A percentile compares a stretch with the other conserved stretches of the same genome.
phyloP scores from a whole-genome alignment of 2,888 invertebrate species.

The Fissipunctia ypsillon region DNA sequence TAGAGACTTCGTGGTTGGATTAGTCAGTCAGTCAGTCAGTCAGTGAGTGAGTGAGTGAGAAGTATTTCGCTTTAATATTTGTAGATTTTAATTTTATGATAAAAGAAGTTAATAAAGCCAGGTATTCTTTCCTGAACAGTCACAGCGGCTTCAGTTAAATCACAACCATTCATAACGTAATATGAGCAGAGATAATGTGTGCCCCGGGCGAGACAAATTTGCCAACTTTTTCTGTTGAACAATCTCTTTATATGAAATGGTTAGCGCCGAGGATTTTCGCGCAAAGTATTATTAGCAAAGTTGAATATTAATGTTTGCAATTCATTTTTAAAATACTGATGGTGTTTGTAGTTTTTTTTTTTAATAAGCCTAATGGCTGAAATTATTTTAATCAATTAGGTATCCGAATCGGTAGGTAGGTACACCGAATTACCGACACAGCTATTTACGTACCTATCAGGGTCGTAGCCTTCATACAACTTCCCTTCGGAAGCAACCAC shows the following conservation, averaged over 20 bases:
- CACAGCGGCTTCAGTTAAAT: conserved; percentile 74
- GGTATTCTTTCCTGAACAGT: conserved; percentile 67
- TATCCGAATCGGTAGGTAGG: not conserved
- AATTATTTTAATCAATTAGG: not conserved
- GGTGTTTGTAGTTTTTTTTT: not conserved
- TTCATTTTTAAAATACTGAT: conserved; percentile 55
- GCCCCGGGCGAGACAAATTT: conserved; percentile 81
- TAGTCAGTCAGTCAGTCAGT: not conserved
- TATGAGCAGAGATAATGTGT: conserved; percentile 81
- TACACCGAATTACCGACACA: not conserved
- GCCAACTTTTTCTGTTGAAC: conserved; percentile 82
- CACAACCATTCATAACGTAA: conserved; percentile 79
- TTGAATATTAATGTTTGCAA: conserved; percentile 71
- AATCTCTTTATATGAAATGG: conserved; percentile 81
- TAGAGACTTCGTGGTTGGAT: too few species aligned
- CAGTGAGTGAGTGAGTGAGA: not conserved
- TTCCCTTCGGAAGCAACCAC: too few species aligned
- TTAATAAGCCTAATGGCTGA: not conserved
- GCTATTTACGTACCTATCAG: too few species aligned
- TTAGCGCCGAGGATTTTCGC: conserved; percentile 73
- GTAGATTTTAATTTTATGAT: not conserved
- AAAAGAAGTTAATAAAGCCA: conserved; percentile 53
- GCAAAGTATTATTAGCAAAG: conserved; percentile 78
- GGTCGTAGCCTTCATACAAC: too few species aligned
- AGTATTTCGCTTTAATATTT: not conserved